These are phyloP conservation scores for Alexandromys fortis DNA, from an alignment of 2,113 vertebrate genomes.

Conservation along the genomic window DNA sequence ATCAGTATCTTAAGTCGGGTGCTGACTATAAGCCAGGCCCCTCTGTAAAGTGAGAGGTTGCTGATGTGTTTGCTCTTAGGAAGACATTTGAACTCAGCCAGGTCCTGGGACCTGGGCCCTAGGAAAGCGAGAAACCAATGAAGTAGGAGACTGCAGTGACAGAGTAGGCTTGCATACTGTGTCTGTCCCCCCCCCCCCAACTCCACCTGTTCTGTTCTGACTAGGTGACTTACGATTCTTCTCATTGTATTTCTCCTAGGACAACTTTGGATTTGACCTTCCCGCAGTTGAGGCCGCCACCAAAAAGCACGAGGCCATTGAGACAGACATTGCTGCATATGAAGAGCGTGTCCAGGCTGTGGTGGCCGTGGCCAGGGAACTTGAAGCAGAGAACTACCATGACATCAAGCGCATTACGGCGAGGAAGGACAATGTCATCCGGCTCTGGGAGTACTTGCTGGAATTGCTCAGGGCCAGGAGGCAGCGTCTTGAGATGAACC, in stretches of 20 bases:
- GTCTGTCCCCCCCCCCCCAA: not conserved
- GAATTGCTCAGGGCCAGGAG: constrained; percentile 94
- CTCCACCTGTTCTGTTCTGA: not conserved
- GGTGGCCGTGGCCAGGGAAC: constrained; percentile 93
- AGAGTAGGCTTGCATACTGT: not conserved
- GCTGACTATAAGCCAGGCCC: not conserved
- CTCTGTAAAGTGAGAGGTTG: not conserved
- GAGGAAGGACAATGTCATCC: constrained; percentile 95
- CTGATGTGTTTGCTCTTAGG: not conserved
- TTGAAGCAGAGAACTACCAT: constrained; percentile 94
- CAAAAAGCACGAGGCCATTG: constrained; percentile 97
- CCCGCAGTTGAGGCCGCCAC: constrained; percentile 98
- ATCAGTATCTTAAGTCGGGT: not conserved
- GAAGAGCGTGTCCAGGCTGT: constrained; percentile 97
- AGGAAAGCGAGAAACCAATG: not conserved
- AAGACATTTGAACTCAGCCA: not conserved
- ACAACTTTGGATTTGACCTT: constrained; percentile 99
- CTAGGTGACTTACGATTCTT: not conserved
- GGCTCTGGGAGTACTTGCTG: constrained; percentile 97
- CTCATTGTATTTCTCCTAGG: constrained; percentile 82
- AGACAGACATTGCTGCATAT: constrained; percentile 96
- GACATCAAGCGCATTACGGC: constrained; percentile 96
- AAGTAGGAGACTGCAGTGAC: not conserved
- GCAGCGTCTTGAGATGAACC: constrained; percentile 95
- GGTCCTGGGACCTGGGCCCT: not conserved